Base-by-base conservation (phyloP, 2,797 vertebrate genomes). In the Schizopygopsis pylzovi region DNA sequence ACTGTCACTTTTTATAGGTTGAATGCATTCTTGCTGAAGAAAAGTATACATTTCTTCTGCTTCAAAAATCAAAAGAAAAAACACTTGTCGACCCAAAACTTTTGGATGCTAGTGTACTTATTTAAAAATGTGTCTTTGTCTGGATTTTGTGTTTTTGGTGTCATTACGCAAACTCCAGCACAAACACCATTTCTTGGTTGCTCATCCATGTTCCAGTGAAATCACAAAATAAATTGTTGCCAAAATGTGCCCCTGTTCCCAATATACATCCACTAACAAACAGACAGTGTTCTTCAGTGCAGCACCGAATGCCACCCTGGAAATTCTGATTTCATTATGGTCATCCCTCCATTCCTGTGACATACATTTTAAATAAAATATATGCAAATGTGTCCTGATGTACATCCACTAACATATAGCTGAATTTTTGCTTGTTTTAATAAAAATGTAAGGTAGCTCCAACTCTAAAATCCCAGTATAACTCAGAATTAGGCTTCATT, bases 131-230 rank as follows among this genome's bases (percentile, higher is more conserved):
- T 2, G 49, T 37, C 28, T 49, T 10, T 75, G 25, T 52, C 47
- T 49, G 18, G 45, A 52, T 25, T 28, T 80, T 65, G 39, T 28
- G 52, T 41, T 39, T 16, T 65, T 28, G 12, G 63, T 33, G 49
- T 68, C 20, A 77, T 77, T 49, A 68, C 49, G 28, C 63, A n/a
- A 65, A 49, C 25, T 49, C 43, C 1, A 11, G 45, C 79, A 68
- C 20, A 68, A n/a, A 13, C 12, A 25, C 56, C 39, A 81, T 67
- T 81, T 68, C 63, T 81, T 16, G 25, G 41, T 81, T 12, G 18
- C 1, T 68, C 10, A 22, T 80, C 61, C 79, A 49, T 49, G 79
- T 68, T 81, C 65, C 45, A 70, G 12, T 81, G 43, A 65, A 49
- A 49, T 80, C 61, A 9, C 20, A 49, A 68, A 79, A 45, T 79